Base-by-base conservation (phyloP, 2,113 vertebrate species). In the Struthio camelus region DNA sequence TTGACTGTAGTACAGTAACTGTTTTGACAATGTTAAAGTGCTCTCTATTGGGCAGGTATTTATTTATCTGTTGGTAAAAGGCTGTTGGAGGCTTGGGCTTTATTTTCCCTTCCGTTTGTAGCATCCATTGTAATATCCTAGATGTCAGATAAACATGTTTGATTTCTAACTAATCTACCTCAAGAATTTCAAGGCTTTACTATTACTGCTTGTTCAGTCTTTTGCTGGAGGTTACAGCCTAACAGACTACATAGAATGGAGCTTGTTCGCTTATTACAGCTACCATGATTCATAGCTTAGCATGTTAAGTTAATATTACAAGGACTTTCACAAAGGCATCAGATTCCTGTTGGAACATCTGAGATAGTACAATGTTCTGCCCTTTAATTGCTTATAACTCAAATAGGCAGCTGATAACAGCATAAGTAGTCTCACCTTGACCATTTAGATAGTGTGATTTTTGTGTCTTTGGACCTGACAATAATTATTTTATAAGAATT, bases 341-440 rank as follows among this genome's bases (percentile, higher is more conserved):
- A 24, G 27, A 16, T 10, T 62, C 5, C 34, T 67, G 7, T 6
- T 80, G 51, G 27, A 66, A 59, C 16, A 24, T 80, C n/a, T 48
- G 22, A 61, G 4, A 12, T 73, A 16, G 5, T n/a, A n/a, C n/a
- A n/a, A 36, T 18, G 19, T 69, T 61, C 66, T 65, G 15, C 11
- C 65, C 5, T 44, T 66, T 67, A 24, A 19, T 14, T 53, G 23
- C 1, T 67, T 67, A 11, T 38, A 14, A 13, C 28, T 75, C 7
- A 54, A 86, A 75, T 25, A n/a, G 16, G 14, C 11, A 80, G 5
- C 20, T 69, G 24, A 50, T 8, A 85, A 19, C 5, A 75, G 20
- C 4, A 19, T 2, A 19, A 71, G 3, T 13, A 20, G 7, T 73
- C 15, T 9, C 8, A 1, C 3, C n/a, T 54, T 42, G 13, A 11